Evolutionary conservation across 2,888 invertebrate species (phyloP).

Genomic region (Parapristionchus giblindavisi): DNA sequence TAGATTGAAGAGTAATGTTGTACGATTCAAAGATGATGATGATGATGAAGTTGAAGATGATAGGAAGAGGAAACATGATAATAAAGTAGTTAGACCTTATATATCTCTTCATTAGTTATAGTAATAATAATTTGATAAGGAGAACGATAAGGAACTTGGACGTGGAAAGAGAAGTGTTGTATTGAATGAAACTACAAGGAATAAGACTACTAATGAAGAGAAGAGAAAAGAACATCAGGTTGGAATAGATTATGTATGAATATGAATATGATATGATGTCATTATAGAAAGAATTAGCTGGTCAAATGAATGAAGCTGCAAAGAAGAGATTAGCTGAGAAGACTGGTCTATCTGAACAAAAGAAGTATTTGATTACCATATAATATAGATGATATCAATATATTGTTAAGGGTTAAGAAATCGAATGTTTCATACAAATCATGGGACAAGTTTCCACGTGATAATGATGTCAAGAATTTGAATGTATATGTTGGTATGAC

Average conservation of each 20-base stretch:
- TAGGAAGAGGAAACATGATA: slow-evolving; percentile 36
- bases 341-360: slow-evolving; percentile 60
- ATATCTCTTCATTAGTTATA: too few species aligned
- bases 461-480: slow-evolving; percentile 90
- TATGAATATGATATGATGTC: neutral
- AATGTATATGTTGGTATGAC: slow-evolving; percentile 91
- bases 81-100: too few species aligned
- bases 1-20: slow-evolving; percentile 54
- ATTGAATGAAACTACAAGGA: slow-evolving; percentile 63
- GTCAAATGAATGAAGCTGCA: slow-evolving; percentile 89
- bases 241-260: neutral
- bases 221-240: slow-evolving; percentile 86
- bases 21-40: slow-evolving; percentile 51
- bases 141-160: slow-evolving; percentile 77
- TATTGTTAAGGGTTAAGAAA: slow-evolving; percentile 74
- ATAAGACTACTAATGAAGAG: slow-evolving; percentile 92
- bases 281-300: slow-evolving; percentile 87
- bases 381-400: neutral
- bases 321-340: slow-evolving; percentile 89
- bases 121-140: slow-evolving; percentile 73
- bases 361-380: slow-evolving; percentile 72
- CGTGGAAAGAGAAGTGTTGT: slow-evolving; percentile 68
- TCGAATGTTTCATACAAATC: slow-evolving; percentile 94
- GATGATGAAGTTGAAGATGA: slow-evolving; percentile 46
- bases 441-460: slow-evolving; percentile 89